phyloP scores from a whole-genome alignment of 1,140 invertebrate species.

The Laupala kohalensis region DNA sequence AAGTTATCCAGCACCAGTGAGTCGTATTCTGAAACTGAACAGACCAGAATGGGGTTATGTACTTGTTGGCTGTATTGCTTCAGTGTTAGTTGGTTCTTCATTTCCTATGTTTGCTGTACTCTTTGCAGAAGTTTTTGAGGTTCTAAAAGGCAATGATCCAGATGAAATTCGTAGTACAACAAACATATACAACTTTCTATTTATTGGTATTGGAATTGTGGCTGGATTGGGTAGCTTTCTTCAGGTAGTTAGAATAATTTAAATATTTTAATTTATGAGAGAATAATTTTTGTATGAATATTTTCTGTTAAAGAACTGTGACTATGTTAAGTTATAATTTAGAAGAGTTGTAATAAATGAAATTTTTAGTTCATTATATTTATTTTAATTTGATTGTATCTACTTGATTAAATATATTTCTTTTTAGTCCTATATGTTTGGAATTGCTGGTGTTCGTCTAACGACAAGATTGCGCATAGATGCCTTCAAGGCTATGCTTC shows the following conservation, averaged over 20 bases:
- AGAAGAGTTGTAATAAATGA: too few relatives aligned
- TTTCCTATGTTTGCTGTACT: constrained; percentile 38
- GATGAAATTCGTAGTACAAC: constrained; percentile 36
- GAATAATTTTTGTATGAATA: too few relatives aligned
- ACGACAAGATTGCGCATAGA: constrained; percentile 53
- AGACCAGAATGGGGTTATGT: constrained; percentile 35
- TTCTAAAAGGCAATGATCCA: not conserved
- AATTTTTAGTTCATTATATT: too few relatives aligned
- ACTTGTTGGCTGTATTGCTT: constrained; percentile 29
- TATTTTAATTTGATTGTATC: too few relatives aligned
- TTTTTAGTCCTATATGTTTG: constrained; percentile 50
- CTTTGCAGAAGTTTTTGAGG: constrained; percentile 33
- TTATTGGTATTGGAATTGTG: constrained; percentile 46
- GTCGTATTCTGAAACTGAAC: constrained; percentile 21
- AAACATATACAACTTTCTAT: constrained; percentile 41
- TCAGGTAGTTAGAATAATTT: too few relatives aligned
- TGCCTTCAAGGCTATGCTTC: constrained; percentile 57
- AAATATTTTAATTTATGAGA: too few relatives aligned
- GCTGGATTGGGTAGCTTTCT: constrained; percentile 47
- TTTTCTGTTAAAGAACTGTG: too few relatives aligned
- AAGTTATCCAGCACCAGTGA: not conserved
- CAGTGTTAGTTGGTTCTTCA: constrained; percentile 30
- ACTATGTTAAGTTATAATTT: too few relatives aligned
- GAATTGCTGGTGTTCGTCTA: constrained; percentile 57
- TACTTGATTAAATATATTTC: too few relatives aligned